A percentile compares a stretch with the other conserved stretches of the same genome.
Conservation (phyloP, 2,113 vertebrate genomes). For the Colaptes auratus region DNA sequence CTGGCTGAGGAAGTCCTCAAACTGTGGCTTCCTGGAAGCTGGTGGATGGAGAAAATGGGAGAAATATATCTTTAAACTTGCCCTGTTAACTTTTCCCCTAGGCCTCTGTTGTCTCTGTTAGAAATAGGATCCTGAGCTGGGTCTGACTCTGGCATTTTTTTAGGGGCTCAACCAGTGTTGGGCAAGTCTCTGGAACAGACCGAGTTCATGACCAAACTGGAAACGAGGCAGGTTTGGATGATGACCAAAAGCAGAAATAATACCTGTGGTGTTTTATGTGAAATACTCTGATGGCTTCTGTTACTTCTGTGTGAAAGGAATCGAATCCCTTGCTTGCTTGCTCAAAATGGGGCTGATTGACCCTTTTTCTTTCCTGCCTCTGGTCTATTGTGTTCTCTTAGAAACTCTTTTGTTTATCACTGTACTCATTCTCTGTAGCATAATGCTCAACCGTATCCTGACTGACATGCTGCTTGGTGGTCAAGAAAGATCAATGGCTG, state of each 20-base stretch:
- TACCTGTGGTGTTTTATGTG: accelerated
- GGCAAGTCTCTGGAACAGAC: background rate
- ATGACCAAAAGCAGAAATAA: background rate
- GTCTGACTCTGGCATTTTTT: background rate
- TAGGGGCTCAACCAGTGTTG: background rate
- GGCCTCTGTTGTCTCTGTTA: background rate
- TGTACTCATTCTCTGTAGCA: background rate
- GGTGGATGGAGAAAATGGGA: background rate
- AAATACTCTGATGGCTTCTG: background rate
- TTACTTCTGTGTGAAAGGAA: background rate
- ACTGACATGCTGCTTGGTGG: background rate
- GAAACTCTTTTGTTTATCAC: background rate
- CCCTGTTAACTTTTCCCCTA: background rate
- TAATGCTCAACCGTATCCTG: background rate
- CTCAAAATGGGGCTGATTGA: background rate
- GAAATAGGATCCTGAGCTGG: background rate
- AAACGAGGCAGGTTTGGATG: background rate
- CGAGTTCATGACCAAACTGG: background rate
- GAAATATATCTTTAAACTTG: background rate
- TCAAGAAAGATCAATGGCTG: background rate
- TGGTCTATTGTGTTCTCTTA: background rate
- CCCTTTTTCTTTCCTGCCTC: background rate
- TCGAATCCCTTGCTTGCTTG: background rate
- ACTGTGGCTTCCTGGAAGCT: conserved; percentile 3
- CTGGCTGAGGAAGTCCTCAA: background rate